Evolutionary conservation across 1,140 invertebrate species (phyloP).

Genomic region (Drosophila erecta): DNA sequence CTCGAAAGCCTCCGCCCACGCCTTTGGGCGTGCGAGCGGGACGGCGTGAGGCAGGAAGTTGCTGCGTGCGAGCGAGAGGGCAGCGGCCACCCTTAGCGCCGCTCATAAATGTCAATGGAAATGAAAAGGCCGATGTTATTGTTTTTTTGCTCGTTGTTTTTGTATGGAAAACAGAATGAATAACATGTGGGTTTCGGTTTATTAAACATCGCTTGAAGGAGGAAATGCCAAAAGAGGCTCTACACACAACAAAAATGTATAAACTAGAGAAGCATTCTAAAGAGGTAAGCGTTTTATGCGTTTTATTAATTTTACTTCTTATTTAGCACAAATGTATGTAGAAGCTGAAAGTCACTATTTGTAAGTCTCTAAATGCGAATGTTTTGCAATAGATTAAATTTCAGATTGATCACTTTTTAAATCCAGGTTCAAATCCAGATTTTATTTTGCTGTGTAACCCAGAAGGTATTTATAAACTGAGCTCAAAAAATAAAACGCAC

Average conservation of each 20-base stretch:
- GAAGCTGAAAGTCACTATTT: too few species aligned
- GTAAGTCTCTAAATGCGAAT: too few species aligned
- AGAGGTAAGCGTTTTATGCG: background rate
- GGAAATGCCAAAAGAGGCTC: constrained; percentile 17
- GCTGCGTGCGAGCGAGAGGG: constrained; percentile 21
- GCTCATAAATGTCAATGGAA: constrained; percentile 79
- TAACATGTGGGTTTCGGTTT: constrained; percentile 49
- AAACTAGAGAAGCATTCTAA: background rate
- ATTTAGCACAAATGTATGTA: too few species aligned
- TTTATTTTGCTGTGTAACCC: constrained; percentile 13
- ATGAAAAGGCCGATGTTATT: constrained; percentile 56
- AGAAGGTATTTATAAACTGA: constrained; percentile 41
- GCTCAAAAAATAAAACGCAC: constrained; percentile 20
- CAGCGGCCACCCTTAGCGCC: constrained; percentile 69
- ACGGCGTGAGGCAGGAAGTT: constrained; percentile 6
- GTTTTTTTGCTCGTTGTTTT: constrained; percentile 10
- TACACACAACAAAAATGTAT: constrained; percentile 9
- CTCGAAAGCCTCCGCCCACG: constrained; percentile 32
- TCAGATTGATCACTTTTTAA: background rate
- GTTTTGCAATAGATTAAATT: too few species aligned
- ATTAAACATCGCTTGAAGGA: constrained; percentile 9
- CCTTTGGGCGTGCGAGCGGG: constrained; percentile 8
- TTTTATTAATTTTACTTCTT: too few species aligned
- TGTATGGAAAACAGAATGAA: constrained; percentile 21
- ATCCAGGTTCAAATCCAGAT: background rate